phyloP scores from a whole-genome alignment of 2,888 invertebrate genomes.

The Venustoraphidia nigricollis region DNA sequence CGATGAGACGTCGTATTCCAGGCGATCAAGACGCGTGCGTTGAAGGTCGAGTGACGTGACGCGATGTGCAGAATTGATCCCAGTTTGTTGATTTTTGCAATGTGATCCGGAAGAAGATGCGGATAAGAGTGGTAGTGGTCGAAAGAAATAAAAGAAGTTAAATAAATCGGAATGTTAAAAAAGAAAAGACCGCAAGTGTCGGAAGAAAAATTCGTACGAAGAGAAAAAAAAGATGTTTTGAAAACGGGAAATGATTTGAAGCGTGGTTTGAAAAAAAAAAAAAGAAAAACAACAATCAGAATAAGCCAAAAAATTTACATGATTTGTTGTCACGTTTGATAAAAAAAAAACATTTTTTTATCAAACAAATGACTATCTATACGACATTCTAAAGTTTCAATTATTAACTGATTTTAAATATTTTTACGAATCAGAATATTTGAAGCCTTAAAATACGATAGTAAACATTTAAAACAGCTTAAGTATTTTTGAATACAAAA shows the following conservation, averaged over 20 bases:
- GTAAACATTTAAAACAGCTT: background rate
- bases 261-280: conserved; percentile 10
- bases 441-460: conserved; percentile 4
- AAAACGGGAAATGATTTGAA: conserved; percentile 7
- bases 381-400: no score
- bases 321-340: no score
- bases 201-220: no score
- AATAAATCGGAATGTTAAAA: no score
- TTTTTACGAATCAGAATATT: no score
- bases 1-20: no score
- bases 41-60: conserved; percentile 21
- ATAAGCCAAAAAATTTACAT: conserved; percentile 10
- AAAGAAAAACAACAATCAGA: conserved; percentile 12
- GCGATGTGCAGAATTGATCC: conserved; percentile 16
- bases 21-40: conserved; percentile 17
- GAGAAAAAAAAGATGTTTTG: background rate
- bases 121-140: conserved; percentile 11
- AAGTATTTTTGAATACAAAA: background rate
- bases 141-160: conserved; percentile 18
- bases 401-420: no score
- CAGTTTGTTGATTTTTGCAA: no score
- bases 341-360: no score
- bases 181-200: no score
- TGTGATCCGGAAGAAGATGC: conserved; percentile 6
- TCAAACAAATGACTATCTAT: background rate